A percentile compares a stretch with the other conserved stretches of the same genome.
Conservation (phyloP, 2,797 vertebrate species). For the Myotis myotis region DNA sequence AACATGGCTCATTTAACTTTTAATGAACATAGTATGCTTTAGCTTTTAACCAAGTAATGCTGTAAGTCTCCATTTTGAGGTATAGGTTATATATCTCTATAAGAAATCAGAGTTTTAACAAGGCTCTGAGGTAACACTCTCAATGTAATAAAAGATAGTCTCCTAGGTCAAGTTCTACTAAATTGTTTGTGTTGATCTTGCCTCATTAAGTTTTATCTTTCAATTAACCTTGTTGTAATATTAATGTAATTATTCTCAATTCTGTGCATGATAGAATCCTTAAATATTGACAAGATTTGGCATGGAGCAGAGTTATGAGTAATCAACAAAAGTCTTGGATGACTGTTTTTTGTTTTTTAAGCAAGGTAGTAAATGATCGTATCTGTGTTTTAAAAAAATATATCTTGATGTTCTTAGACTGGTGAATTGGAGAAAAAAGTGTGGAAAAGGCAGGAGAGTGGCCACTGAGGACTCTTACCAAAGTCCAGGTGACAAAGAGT, state of each 20-base stretch:
- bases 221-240: constrained; percentile 56
- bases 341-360: constrained; percentile 43
- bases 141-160: constrained; percentile 48
- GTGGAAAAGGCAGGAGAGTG: not conserved
- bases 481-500: not conserved
- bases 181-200: constrained; percentile 56
- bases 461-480: not conserved
- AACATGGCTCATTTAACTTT: constrained; percentile 27
- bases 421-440: not conserved
- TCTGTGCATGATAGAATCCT: constrained; percentile 26
- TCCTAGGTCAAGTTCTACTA: constrained; percentile 25
- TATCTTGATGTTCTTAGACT: not conserved
- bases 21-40: constrained; percentile 19
- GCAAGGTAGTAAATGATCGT: not conserved
- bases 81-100: constrained; percentile 50
- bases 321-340: constrained; percentile 1
- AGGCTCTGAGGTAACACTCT: constrained; percentile 42
- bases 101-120: constrained; percentile 65
- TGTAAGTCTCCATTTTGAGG: constrained; percentile 28
- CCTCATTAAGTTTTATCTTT: constrained; percentile 57
- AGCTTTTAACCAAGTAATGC: constrained; percentile 48
- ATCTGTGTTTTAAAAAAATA: not conserved
- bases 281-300: constrained; percentile 60
- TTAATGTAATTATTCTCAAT: constrained; percentile 45
- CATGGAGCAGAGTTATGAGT: not conserved